These are phyloP conservation scores for Setophaga petechia DNA, from an alignment of 2,113 vertebrate genomes.

Conservation along the genomic window DNA sequence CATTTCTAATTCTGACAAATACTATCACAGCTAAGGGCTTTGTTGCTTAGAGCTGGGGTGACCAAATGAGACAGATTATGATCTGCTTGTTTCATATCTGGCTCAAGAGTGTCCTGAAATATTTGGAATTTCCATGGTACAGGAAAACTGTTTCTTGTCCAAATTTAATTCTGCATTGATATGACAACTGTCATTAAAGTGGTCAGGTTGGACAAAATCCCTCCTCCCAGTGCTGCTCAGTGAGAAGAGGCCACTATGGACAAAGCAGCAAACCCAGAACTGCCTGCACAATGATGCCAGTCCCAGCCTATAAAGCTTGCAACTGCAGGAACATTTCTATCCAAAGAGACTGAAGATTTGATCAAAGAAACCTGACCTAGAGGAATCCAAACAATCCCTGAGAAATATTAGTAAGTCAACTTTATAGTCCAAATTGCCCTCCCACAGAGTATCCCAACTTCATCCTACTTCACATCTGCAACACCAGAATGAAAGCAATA, in stretches of 20 bases:
- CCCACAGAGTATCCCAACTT: background rate
- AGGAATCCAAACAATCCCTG: background rate
- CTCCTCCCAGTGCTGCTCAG: background rate
- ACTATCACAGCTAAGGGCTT: background rate
- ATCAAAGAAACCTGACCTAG: background rate
- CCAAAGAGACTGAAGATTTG: background rate
- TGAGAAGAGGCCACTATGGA: background rate
- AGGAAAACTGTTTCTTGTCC: background rate
- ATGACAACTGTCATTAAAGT: background rate
- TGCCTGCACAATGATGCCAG: background rate
- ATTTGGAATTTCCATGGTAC: background rate
- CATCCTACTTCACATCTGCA: background rate
- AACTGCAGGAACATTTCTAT: background rate
- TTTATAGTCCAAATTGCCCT: background rate
- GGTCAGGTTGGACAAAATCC: background rate
- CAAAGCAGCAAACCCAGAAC: background rate
- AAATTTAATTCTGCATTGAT: background rate
- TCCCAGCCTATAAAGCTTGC: background rate
- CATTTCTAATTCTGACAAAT: background rate
- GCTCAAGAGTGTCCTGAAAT: background rate
- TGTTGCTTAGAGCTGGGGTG: background rate
- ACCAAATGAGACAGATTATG: accelerated
- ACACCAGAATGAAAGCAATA: background rate
- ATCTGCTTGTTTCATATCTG: background rate
- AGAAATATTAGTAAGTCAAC: background rate